A percentile compares a stretch with the other conserved stretches of the same genome.
Conservation (phyloP, 2,888 invertebrate genomes). For the Listrodromus nycthemerus region DNA sequence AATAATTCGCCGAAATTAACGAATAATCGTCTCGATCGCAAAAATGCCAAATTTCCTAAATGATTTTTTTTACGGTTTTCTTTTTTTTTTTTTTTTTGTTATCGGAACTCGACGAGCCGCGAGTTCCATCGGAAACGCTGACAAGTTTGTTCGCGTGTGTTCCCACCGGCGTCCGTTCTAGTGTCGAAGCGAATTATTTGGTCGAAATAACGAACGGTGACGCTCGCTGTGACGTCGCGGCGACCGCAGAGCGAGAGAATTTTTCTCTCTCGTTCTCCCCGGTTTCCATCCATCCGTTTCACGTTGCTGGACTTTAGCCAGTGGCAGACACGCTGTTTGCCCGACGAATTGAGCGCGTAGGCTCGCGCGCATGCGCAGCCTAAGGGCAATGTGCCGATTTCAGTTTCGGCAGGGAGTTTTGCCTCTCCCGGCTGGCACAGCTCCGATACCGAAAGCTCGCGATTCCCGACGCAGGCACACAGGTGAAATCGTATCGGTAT, state of each 20-base stretch:
- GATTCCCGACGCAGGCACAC: constrained; percentile 2
- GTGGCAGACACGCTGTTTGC: constrained; percentile 35
- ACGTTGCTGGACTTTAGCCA: constrained; percentile 37
- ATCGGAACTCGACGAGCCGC: constrained; percentile 19
- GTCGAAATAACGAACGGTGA: constrained; percentile 36
- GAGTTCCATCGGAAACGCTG: constrained; percentile 27
- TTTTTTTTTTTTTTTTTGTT: constrained; percentile 4
- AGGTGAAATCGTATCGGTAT: constrained; percentile 22
- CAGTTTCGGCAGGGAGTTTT: constrained; percentile 53
- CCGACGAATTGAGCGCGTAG: background rate
- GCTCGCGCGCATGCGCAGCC: constrained; percentile 7
- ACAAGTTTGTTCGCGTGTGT: constrained; percentile 36
- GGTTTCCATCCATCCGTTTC: constrained; percentile 19
- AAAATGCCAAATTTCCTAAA: background rate
- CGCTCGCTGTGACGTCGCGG: constrained; percentile 17
- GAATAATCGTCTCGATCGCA: background rate
- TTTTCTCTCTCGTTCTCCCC: background rate
- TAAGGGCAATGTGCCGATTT: constrained; percentile 55
- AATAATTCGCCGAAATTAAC: background rate
- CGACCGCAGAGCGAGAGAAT: constrained; percentile 2
- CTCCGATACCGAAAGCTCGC: constrained; percentile 1
- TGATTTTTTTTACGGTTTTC: background rate
- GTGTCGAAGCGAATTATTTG: constrained; percentile 45
- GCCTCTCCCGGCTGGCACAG: constrained; percentile 12
- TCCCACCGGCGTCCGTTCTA: background rate